Evolutionary conservation across 2,888 invertebrate genomes (phyloP), one percentile per base, ranked within the genome.

Genomic region (Margaritifera margaritifera): DNA sequence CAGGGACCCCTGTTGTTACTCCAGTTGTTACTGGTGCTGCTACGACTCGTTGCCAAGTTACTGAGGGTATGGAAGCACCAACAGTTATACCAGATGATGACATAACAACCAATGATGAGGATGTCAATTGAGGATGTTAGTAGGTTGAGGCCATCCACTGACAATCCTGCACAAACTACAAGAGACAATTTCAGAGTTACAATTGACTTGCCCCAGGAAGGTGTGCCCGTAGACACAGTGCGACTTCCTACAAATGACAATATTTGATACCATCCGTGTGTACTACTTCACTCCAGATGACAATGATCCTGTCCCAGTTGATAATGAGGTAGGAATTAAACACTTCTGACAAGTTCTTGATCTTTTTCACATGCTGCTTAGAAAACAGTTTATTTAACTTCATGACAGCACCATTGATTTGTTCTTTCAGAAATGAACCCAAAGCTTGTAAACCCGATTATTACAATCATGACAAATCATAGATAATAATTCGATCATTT

Each of bases 241-340:
- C 59, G 55, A 8, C 42, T 73, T n/a, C 73, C 73, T 1, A 66
- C 64, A 52, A 69, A 69, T 25, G 58, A 58, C 4, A 73, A 73
- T 59, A 70, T 73, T n/a, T 22, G 70, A 73, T 60, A 54, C 58
- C 6, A 67, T 73, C n/a, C n/a, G n/a, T n/a, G n/a, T n/a, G n/a
- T n/a, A n/a, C n/a, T n/a, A n/a, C n/a, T n/a, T n/a, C n/a, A n/a
- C n/a, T n/a, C n/a, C n/a, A n/a, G n/a, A n/a, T n/a, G n/a, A n/a
- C n/a, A n/a, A n/a, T n/a, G n/a, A n/a, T n/a, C n/a, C n/a, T n/a
- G n/a, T n/a, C n/a, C n/a, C n/a, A n/a, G n/a, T n/a, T n/a, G n/a
- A n/a, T n/a, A n/a, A n/a, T n/a, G n/a, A n/a, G n/a, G n/a, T n/a
- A n/a, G n/a, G n/a, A n/a, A n/a, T n/a, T n/a, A n/a, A n/a, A n/a